phyloP scores from a whole-genome alignment of 2,888 invertebrate genomes.

The Acanthosepion esculentum region DNA sequence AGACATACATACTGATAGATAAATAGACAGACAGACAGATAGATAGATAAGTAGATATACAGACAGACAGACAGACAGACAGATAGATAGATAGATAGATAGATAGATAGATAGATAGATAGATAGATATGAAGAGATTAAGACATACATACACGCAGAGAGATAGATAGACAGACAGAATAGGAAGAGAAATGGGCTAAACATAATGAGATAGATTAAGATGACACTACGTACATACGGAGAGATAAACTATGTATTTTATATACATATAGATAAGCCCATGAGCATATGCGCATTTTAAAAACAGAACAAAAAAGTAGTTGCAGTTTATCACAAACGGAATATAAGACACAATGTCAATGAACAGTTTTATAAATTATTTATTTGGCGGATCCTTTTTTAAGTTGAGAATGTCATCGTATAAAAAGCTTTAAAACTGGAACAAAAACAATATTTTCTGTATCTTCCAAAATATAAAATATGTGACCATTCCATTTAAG shows the following conservation, averaged over 20 bases:
- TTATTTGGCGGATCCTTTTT: too few relatives aligned
- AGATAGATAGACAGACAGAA: too few relatives aligned
- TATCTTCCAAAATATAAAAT: neutral
- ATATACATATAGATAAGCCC: too few relatives aligned
- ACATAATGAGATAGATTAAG: too few relatives aligned
- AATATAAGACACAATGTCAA: too few relatives aligned
- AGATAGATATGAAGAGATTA: too few relatives aligned
- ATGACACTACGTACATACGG: too few relatives aligned
- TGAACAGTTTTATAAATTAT: too few relatives aligned
- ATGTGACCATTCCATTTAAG: neutral
- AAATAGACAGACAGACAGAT: neutral
- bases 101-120: too few relatives aligned
- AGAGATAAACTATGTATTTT: too few relatives aligned
- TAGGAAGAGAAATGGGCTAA: neutral
- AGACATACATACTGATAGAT: neutral
- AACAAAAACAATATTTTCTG: neutral
- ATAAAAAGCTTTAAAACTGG: neutral
- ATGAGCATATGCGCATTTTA: neutral
- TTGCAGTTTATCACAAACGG: neutral
- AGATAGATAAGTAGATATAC: neutral
- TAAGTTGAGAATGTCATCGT: neutral
- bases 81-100: neutral
- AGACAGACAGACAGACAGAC: neutral
- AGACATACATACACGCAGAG: too few relatives aligned
- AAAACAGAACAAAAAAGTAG: neutral